Percentiles rank a stretch among this genome's conserved stretches.
Conservation (phyloP, 2,888 invertebrate species). For the Drosophila longiperda region DNA sequence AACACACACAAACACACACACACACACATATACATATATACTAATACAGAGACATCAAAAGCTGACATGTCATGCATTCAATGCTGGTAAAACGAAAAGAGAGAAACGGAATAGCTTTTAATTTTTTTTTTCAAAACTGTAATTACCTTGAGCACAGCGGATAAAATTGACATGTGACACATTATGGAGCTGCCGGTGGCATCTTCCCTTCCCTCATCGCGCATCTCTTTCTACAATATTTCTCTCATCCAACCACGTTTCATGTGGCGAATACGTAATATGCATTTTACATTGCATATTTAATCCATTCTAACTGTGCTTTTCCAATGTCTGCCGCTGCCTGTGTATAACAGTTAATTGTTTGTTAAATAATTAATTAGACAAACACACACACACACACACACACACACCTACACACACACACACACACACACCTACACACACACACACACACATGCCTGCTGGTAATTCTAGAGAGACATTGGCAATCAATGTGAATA, state of each 20-base stretch:
- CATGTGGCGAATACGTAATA: conserved; percentile 38
- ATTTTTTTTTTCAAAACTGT: conserved; percentile 11
- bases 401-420: neutral
- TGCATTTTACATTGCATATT: conserved; percentile 33
- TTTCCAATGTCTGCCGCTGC: conserved; percentile 33
- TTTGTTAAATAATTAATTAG: conserved; percentile 72
- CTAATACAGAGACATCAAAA: neutral
- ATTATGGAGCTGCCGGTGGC: neutral
- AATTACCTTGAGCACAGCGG: conserved; percentile 32
- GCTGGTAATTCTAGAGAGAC: conserved; percentile 25
- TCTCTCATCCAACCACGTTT: conserved; percentile 13
- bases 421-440: neutral
- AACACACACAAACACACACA: neutral
- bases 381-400: conserved; percentile 20
- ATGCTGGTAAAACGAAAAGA: conserved; percentile 5
- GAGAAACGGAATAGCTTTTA: neutral
- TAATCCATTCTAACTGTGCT: conserved; percentile 65
- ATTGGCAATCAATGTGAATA: conserved; percentile 47
- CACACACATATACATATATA: neutral
- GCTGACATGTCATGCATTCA: conserved; percentile 18
- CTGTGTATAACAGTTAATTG: conserved; percentile 59
- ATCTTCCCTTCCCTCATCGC: neutral
- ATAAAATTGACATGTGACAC: conserved; percentile 34
- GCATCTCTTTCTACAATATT: neutral
- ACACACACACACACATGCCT: neutral